Evolutionary conservation across 2,888 invertebrate species (phyloP).

Genomic region (Caenorhabditis uteleia): DNA sequence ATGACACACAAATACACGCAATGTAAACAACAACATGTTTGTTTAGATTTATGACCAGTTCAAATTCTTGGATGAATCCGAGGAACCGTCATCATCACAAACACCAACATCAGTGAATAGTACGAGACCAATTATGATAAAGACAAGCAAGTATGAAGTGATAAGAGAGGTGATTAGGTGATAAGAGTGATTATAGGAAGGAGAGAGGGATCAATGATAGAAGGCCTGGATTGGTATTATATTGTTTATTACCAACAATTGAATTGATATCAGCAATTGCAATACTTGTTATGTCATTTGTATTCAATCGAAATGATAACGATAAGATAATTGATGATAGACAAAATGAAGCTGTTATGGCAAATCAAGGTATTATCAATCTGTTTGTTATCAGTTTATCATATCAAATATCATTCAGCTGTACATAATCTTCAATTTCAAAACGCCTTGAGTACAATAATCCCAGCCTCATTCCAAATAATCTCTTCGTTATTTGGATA

Average conservation of each 20-base stretch:
- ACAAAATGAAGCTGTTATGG: too few relatives aligned
- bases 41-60: constrained; percentile 50
- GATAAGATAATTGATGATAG: too few relatives aligned
- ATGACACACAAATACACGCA: not conserved
- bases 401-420: not conserved
- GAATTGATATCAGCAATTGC: constrained; percentile 24
- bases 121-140: constrained; percentile 26
- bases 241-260: constrained; percentile 19
- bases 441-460: constrained; percentile 19
- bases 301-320: constrained; percentile 15
- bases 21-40: too few relatives aligned
- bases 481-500: constrained; percentile 36
- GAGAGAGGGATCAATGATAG: too few relatives aligned
- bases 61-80: constrained; percentile 47
- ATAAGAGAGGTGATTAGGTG: not conserved
- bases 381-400: not conserved
- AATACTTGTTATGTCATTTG: constrained; percentile 13
- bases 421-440: not conserved
- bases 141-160: constrained; percentile 10
- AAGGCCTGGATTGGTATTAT: constrained; percentile 8
- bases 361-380: too few relatives aligned
- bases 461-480: constrained; percentile 43
- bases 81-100: constrained; percentile 34
- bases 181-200: too few relatives aligned
- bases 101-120: constrained; percentile 33